phyloP scores from a whole-genome alignment of 1,140 invertebrate species.

The Samia ricini region DNA sequence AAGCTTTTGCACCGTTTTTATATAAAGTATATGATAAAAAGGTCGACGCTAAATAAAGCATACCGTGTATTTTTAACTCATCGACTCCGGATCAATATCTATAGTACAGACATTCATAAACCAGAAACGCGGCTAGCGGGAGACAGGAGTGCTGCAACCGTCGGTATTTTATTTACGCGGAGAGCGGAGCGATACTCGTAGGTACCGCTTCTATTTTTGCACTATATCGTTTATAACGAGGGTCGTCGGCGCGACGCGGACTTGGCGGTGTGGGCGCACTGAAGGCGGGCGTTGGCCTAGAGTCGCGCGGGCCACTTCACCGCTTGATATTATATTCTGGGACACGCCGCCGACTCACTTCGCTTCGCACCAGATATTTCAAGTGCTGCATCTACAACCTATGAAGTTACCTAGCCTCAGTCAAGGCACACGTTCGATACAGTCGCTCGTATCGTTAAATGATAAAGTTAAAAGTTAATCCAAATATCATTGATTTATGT shows the following conservation, averaged over 20 bases:
- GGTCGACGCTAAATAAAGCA: constrained; percentile 36
- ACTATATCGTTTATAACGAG: constrained; percentile 64
- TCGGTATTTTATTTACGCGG: constrained; percentile 66
- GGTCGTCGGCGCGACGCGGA: constrained; percentile 33
- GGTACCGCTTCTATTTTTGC: constrained; percentile 70
- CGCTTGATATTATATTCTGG: constrained; percentile 75
- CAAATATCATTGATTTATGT: neutral
- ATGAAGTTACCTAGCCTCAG: constrained; percentile 72
- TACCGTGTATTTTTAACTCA: constrained; percentile 56
- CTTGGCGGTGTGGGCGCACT: constrained; percentile 26
- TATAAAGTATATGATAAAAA: constrained; percentile 9
- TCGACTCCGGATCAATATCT: constrained; percentile 44
- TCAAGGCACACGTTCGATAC: constrained; percentile 57
- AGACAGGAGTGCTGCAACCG: constrained; percentile 48
- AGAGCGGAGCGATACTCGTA: constrained; percentile 54
- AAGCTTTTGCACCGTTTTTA: neutral
- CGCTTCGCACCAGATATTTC: constrained; percentile 68
- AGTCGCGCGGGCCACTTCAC: constrained; percentile 60
- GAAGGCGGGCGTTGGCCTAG: constrained; percentile 36
- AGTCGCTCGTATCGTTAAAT: constrained; percentile 58
- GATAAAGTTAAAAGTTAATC: constrained; percentile 23
- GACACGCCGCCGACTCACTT: constrained; percentile 66
- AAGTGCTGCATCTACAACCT: constrained; percentile 68
- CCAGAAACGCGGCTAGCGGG: constrained; percentile 45
- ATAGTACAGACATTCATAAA: constrained; percentile 46